Conservation (phyloP, 2,797 vertebrate species). For the Clarias pachynema region DNA sequence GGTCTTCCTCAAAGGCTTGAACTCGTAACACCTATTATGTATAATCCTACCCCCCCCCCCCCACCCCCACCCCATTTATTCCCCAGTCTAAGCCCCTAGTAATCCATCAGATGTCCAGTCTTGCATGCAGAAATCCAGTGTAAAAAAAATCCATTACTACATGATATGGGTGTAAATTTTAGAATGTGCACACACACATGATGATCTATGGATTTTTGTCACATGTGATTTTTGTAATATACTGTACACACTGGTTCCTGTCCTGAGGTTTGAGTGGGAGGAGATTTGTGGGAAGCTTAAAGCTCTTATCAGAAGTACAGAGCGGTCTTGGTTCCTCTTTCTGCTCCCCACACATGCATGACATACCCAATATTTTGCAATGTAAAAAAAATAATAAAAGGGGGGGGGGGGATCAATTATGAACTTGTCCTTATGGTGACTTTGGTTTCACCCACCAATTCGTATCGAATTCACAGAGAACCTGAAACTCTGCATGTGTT, state of each 20-base stretch:
- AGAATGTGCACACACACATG: neutral
- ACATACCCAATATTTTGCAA: neutral
- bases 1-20: neutral
- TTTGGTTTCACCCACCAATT: neutral
- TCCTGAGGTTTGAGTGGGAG: neutral
- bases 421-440: neutral
- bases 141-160: neutral
- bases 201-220: neutral
- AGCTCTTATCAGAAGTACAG: neutral
- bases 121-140: too few relatives aligned
- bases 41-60: too few relatives aligned
- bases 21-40: neutral
- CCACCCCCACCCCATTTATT: too few relatives aligned
- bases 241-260: neutral
- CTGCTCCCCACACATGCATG: neutral
- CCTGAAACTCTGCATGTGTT: neutral
- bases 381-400: neutral
- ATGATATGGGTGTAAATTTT: neutral
- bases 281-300: neutral
- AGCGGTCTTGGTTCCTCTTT: slow-evolving; percentile 1
- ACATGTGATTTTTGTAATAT: neutral
- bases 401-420: neutral
- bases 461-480: neutral
- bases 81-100: neutral
- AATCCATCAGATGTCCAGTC: neutral